These are phyloP conservation scores for Leptoteleia sp. DNA, from an alignment of 1,140 invertebrate genomes.

Conservation along the genomic window DNA sequence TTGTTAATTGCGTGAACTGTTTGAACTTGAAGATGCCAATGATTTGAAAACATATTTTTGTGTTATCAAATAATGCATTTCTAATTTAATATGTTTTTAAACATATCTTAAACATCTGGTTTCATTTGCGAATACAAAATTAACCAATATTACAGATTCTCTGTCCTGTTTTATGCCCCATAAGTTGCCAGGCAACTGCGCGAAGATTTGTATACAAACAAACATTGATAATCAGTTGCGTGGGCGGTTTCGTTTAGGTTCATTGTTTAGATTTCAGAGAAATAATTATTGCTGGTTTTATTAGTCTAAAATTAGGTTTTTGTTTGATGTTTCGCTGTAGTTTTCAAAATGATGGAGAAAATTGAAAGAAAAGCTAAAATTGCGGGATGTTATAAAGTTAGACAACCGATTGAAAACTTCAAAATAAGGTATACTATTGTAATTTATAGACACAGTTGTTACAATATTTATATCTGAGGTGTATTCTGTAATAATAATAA, in stretches of 20 bases:
- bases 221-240: conserved; percentile 5
- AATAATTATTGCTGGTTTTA: not conserved
- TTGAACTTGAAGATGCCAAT: too few species aligned
- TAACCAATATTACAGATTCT: too few species aligned
- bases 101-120: too few species aligned
- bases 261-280: not conserved
- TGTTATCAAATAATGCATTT: too few species aligned
- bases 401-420: conserved; percentile 80
- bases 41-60: too few species aligned
- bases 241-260: not conserved
- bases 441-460: too few species aligned
- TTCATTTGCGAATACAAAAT: too few species aligned
- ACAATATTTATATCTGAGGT: too few species aligned
- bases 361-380: conserved; percentile 70
- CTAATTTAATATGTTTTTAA: too few species aligned
- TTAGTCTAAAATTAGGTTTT: not conserved
- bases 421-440: conserved; percentile 79
- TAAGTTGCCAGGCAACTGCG: conserved; percentile 16
- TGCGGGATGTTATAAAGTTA: conserved; percentile 79
- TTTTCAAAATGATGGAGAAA: conserved; percentile 36
- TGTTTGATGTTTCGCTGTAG: not conserved
- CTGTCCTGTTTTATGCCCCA: too few species aligned
- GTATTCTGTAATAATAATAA: too few species aligned
- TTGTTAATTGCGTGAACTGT: too few species aligned
- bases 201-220: conserved; percentile 29